Evolutionary conservation across 2,888 invertebrate species (phyloP).

Genomic region (Tachystola acroxantha): DNA sequence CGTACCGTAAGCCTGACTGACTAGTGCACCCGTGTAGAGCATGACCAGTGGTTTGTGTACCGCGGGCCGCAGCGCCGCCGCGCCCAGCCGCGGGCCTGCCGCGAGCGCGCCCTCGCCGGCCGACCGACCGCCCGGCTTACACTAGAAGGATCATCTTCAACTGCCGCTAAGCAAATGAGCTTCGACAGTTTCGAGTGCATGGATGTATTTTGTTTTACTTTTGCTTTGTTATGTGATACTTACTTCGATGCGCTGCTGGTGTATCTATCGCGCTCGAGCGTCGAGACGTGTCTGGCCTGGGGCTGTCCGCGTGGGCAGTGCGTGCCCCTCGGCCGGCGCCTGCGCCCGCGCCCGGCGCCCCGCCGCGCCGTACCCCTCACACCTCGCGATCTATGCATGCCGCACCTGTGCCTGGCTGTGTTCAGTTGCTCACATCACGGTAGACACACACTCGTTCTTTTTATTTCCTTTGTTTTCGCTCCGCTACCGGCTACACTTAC

Average conservation of each 20-base stretch:
- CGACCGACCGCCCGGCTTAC: conserved; percentile 44
- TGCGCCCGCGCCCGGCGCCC: conserved; percentile 29
- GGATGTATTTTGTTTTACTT: conserved; percentile 73
- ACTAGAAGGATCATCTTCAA: conserved; percentile 42
- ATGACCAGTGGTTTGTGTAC: conserved; percentile 41
- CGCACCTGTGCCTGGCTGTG: conserved; percentile 77
- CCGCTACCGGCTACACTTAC: conserved; percentile 72
- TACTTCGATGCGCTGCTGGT: conserved; percentile 62
- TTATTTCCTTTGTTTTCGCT: conserved; percentile 56
- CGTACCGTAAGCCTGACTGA: conserved; percentile 72
- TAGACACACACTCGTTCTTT: conserved; percentile 67
- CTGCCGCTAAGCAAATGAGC: conserved; percentile 52
- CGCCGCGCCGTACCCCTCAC: conserved; percentile 64
- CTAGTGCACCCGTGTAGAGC: conserved; percentile 67
- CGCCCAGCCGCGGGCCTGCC: conserved; percentile 20
- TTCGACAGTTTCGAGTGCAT: conserved; percentile 57
- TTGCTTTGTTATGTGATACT: conserved; percentile 75
- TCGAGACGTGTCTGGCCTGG: conserved; percentile 36
- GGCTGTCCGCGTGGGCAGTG: conserved; percentile 25
- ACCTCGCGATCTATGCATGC: conserved; percentile 69
- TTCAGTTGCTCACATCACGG: conserved; percentile 78
- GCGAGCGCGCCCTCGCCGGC: conserved; percentile 25
- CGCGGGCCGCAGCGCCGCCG: conserved; percentile 36
- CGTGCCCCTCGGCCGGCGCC: conserved; percentile 26
- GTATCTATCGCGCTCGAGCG: conserved; percentile 51